These are phyloP conservation scores for Callipepla californica DNA, from an alignment of 2,113 vertebrate genomes.

Conservation along the genomic window DNA sequence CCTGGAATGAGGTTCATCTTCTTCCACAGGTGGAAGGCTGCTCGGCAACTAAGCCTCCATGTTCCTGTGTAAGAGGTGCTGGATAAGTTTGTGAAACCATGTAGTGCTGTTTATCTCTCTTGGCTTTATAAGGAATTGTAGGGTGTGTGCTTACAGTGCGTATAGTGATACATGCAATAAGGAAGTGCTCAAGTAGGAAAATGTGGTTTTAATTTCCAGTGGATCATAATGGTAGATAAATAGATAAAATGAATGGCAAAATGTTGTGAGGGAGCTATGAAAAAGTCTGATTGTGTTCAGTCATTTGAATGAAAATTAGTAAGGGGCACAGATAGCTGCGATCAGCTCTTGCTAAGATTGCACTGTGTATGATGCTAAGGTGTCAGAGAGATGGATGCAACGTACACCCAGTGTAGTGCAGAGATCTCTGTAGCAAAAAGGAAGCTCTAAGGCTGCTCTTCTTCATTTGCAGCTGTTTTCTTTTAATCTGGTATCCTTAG, in stretches of 20 bases:
- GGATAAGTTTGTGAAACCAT: not conserved
- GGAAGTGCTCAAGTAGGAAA: not conserved
- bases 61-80: not conserved
- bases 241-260: not conserved
- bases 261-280: not conserved
- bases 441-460: not conserved
- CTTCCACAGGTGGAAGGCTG: not conserved
- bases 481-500: not conserved
- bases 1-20: not conserved
- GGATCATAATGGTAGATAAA: not conserved
- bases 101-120: not conserved
- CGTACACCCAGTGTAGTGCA: accelerated
- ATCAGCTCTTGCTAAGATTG: not conserved
- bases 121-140: not conserved
- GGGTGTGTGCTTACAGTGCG: not conserved
- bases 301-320: not conserved
- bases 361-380: accelerated
- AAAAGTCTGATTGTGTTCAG: not conserved
- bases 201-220: not conserved
- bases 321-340: not conserved
- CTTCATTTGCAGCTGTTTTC: not conserved
- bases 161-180: not conserved
- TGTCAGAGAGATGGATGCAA: not conserved
- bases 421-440: not conserved
- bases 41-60: not conserved